Evolutionary conservation across 64 coral and sea anemone species (phyloP).

Genomic region (Orbicella faveolata): DNA sequence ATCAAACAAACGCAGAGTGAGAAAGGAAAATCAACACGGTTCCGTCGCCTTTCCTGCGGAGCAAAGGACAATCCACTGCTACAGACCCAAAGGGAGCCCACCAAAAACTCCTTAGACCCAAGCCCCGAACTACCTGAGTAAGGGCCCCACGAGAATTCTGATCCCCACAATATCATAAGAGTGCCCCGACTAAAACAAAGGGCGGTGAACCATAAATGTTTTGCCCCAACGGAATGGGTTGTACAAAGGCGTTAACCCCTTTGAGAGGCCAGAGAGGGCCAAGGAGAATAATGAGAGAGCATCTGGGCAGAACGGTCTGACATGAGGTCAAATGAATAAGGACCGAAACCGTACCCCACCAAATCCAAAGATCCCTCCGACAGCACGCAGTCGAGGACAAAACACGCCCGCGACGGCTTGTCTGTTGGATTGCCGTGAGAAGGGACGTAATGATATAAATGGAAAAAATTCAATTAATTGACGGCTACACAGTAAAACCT

Average conservation of each 20-base stretch:
- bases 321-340: constrained; percentile 15
- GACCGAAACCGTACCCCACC: constrained; percentile 6
- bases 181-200: constrained; percentile 25
- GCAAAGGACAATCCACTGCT: neutral
- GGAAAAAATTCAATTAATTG: neutral
- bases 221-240: neutral
- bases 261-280: neutral
- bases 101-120: constrained; percentile 22
- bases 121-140: neutral
- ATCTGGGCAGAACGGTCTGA: neutral
- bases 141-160: no score
- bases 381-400: constrained; percentile 12
- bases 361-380: neutral
- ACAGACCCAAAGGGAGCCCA: constrained; percentile 12
- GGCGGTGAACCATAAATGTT: constrained; percentile 67
- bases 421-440: neutral
- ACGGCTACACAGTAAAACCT: neutral
- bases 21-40: neutral
- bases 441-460: constrained; percentile 20
- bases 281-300: no score
- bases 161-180: neutral
- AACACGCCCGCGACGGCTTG: neutral
- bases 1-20: neutral
- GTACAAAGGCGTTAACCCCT: constrained; percentile 38
- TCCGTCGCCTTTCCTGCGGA: neutral